Evolutionary conservation across 2,113 vertebrate species (phyloP).

Genomic region (Catharus minimus): DNA sequence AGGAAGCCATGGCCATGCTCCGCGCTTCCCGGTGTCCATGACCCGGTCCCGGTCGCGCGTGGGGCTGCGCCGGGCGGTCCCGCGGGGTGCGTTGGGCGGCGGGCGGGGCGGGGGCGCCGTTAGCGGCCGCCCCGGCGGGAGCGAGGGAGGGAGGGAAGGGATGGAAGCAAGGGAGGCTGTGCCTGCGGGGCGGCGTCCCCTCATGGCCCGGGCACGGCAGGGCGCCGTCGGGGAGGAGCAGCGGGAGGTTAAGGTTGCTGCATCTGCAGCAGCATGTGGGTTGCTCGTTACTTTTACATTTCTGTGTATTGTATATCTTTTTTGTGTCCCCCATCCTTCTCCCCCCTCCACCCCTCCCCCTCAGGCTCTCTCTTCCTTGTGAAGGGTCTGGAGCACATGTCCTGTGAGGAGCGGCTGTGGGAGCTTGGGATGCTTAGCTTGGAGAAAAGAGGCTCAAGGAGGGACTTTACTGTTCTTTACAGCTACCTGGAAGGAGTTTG

Average conservation of each 20-base stretch:
- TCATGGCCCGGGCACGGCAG: neutral
- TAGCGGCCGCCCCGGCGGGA: neutral
- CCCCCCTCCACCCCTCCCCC: too few relatives aligned
- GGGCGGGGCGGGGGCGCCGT: neutral
- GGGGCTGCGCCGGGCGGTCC: neutral
- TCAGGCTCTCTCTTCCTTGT: neutral
- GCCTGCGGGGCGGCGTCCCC: neutral
- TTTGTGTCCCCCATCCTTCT: neutral
- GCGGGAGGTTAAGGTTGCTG: neutral
- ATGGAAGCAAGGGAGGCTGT: neutral
- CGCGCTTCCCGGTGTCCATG: neutral
- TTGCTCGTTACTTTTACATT: neutral
- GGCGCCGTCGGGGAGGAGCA: neutral
- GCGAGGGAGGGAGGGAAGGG: neutral
- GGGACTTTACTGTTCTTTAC: neutral
- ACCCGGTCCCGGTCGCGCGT: neutral
- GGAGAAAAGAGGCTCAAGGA: neutral
- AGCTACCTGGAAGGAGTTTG: neutral
- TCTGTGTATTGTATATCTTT: rapidly evolving
- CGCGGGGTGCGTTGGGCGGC: neutral
- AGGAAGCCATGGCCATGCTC: neutral
- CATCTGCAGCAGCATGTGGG: neutral
- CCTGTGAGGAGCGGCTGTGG: neutral
- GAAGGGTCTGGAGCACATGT: neutral
- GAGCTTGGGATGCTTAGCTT: neutral